phyloP scores from a whole-genome alignment of 2,113 vertebrate species.

The Microtus richardsoni region DNA sequence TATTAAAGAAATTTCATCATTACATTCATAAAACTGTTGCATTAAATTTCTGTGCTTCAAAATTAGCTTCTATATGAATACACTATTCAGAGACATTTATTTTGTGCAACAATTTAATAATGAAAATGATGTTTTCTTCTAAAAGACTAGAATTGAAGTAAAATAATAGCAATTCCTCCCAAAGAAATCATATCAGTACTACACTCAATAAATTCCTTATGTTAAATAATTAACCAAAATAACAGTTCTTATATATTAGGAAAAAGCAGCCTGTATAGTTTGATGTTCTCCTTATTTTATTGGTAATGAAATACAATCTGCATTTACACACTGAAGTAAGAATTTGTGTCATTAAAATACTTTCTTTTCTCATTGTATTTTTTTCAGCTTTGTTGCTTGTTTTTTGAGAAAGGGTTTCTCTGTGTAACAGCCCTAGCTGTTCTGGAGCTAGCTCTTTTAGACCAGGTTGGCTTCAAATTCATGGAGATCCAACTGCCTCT shows the following conservation, averaged over 20 bases:
- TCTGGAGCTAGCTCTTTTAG: too few relatives aligned
- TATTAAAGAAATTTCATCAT: background rate
- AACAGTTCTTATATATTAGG: background rate
- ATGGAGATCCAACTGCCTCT: too few relatives aligned
- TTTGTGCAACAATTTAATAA: background rate
- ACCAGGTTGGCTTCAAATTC: too few relatives aligned
- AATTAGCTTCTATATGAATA: slow-evolving; percentile 18
- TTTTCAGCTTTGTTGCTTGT: too few relatives aligned
- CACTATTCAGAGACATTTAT: background rate
- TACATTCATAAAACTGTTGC: slow-evolving; percentile 38
- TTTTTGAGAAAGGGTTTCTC: too few relatives aligned
- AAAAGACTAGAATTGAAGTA: background rate
- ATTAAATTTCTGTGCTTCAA: slow-evolving; percentile 56
- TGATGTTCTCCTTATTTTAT: background rate
- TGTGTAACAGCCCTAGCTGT: too few relatives aligned
- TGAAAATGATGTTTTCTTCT: slow-evolving; percentile 9
- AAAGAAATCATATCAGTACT: background rate
- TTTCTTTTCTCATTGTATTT: background rate
- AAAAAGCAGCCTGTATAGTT: background rate
- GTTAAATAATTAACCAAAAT: background rate
- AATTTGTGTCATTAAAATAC: background rate
- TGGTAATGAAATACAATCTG: background rate
- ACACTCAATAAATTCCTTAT: background rate
- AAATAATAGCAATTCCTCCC: background rate
- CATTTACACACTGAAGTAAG: background rate